These are phyloP conservation scores for Pantala flavescens DNA, from an alignment of 1,140 invertebrate species.

Conservation along the genomic window DNA sequence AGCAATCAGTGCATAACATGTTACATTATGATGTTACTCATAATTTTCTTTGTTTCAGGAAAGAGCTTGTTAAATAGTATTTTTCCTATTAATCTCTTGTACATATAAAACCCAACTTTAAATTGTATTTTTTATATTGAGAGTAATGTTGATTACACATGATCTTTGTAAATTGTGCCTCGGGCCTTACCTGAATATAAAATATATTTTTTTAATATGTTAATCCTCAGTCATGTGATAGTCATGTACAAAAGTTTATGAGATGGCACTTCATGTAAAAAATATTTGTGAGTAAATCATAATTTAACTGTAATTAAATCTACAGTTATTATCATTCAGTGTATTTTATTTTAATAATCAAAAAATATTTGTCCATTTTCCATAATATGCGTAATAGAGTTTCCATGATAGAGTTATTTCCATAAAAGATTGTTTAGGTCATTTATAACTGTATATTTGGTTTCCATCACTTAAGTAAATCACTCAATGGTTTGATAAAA, in stretches of 20 bases:
- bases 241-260: conserved; percentile 2
- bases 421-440: too few species aligned
- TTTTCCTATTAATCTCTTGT: neutral
- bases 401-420: too few species aligned
- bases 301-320: neutral
- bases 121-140: conserved; percentile 8
- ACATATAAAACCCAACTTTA: neutral
- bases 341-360: too few species aligned
- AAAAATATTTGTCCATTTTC: too few species aligned
- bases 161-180: neutral
- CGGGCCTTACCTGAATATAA: neutral
- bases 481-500: too few species aligned
- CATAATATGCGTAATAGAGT: too few species aligned
- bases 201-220: conserved; percentile 11
- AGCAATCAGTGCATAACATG: neutral
- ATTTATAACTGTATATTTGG: too few species aligned
- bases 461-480: too few species aligned
- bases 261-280: conserved; percentile 1
- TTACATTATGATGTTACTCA: neutral
- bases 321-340: too few species aligned
- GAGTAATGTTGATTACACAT: neutral
- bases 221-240: conserved; percentile 9
- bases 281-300: neutral
- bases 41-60: neutral
- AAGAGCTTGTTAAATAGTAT: conserved; percentile 5